Base-by-base conservation (phyloP, 2,888 invertebrate species). In the Cantharis rufa region DNA sequence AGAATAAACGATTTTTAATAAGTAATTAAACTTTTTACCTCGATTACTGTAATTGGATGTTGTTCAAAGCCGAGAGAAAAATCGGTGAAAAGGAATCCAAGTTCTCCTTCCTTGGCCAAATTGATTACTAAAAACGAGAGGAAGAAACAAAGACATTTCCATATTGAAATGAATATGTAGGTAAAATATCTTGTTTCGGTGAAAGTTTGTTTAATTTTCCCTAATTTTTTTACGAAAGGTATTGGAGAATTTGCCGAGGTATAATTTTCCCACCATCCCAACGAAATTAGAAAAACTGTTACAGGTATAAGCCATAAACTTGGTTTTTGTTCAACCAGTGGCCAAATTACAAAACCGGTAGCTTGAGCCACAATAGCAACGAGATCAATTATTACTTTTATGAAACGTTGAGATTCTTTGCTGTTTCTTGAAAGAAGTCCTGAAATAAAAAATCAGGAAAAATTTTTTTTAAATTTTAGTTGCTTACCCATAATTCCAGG, bases 261-360 rank as follows among this genome's bases (percentile, higher is more conserved):
- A 86, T 96, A 99, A 88, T 99, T 99, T 88, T 99, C 98, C 99
- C 99, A 99, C 97, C 98, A 98, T 21, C 96, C 96, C 62, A 96
- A 91, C 0, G 98, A 98, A 80, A 97, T 94, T 83, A 97, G 92
- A 73, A 97, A 88, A 61, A 97, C 91, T 0, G 97, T 91, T 0
- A 96, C 90, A 0, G 98, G 97, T 82, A 98, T 95, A 66, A 96
- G 90, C 95, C 95, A 96, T 62, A 96, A 88, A 71, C 93, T 92
- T 0, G 93, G 92, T 79, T 93, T 92, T 80, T 92, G 93, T 86
- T 95, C 94, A 78, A 95, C 89, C 73, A 96, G 88, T n/a, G 97
- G 97, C 96, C 97, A 98, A 15, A 97, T 93, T 77, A 98, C 93
- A 83, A 98, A 95, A 3, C 96, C 97, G 0, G 96, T 96, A 10